A percentile compares a stretch with the other conserved stretches of the same genome.
Conservation (phyloP, 2,113 vertebrate genomes). For the Trinectes maculatus region DNA sequence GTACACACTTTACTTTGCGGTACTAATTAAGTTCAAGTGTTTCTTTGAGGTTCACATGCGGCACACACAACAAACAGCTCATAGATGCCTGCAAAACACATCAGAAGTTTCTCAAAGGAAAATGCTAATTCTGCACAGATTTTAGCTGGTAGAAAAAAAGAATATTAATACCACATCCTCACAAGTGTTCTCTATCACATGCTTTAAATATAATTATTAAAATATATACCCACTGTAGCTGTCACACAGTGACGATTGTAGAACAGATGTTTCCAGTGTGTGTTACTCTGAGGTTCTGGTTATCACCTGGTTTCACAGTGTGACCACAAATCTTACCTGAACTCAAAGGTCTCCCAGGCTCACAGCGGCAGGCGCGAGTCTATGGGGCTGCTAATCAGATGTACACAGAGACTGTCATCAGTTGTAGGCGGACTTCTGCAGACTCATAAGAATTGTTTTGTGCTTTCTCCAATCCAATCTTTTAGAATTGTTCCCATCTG, state of each 20-base stretch:
- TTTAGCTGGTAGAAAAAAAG: no score
- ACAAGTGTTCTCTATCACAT: no score
- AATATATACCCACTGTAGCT: background rate
- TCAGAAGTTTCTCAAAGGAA: background rate
- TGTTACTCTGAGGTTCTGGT: background rate
- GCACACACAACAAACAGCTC: slow-evolving; percentile 15
- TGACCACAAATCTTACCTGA: slow-evolving; percentile 8
- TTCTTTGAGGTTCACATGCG: slow-evolving; percentile 49
- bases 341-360: slow-evolving; percentile 4
- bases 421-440: slow-evolving; percentile 9
- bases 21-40: slow-evolving; percentile 43
- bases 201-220: background rate
- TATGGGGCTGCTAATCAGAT: slow-evolving; percentile 29
- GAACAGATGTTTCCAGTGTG: background rate
- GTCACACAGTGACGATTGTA: background rate
- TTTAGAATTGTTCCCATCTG: slow-evolving; percentile 61
- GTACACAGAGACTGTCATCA: slow-evolving; percentile 24
- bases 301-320: slow-evolving; percentile 2
- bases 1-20: slow-evolving; percentile 28
- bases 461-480: slow-evolving; percentile 54
- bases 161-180: background rate
- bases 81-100: slow-evolving; percentile 12
- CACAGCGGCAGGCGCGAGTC: background rate
- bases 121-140: background rate
- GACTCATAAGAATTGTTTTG: slow-evolving; percentile 52